phyloP scores from a whole-genome alignment of 2,888 invertebrate species.

The Drosophila anceps region DNA sequence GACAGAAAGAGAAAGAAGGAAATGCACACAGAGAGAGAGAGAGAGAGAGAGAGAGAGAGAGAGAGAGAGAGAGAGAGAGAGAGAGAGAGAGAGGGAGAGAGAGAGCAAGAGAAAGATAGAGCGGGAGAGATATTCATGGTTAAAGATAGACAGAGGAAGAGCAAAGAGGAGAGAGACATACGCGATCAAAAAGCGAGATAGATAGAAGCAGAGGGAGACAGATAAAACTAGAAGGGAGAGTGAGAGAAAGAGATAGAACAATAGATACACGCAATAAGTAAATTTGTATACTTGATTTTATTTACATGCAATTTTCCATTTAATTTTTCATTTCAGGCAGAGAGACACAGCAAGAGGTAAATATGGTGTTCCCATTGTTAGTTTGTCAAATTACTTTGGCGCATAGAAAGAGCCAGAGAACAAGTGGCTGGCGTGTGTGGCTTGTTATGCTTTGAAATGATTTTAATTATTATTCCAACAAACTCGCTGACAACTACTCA shows the following conservation, averaged over 20 bases:
- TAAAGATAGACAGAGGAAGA: neutral
- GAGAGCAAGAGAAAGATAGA: neutral
- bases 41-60: neutral
- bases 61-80: neutral
- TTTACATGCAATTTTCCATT: neutral
- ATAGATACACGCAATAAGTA: neutral
- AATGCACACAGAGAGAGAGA: neutral
- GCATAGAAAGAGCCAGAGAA: neutral
- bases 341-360: too few relatives aligned
- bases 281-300: neutral
- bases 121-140: neutral
- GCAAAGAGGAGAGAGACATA: neutral
- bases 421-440: neutral
- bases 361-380: neutral
- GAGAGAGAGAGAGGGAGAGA: neutral
- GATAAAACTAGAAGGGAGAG: neutral
- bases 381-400: neutral
- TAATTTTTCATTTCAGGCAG: too few relatives aligned
- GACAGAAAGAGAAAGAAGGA: too few relatives aligned
- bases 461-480: conserved; percentile 1
- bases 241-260: neutral
- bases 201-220: neutral
- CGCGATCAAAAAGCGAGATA: neutral
- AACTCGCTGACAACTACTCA: neutral
- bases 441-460: neutral